Evolutionary conservation across 2,888 invertebrate genomes (phyloP), one percentile per base, ranked within the genome.

Genomic region (Agrochola macilenta): DNA sequence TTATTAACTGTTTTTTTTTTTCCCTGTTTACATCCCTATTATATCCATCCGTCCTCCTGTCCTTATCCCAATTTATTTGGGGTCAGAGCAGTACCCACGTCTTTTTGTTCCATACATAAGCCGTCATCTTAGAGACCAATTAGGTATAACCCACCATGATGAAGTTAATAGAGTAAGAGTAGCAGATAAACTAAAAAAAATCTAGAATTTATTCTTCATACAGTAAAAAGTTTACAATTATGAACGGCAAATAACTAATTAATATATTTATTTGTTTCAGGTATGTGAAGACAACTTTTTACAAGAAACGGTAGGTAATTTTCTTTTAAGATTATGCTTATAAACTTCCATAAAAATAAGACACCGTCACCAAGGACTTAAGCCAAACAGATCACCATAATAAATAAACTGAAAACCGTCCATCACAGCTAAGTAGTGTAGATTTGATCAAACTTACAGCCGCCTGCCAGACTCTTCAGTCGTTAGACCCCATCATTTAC

Each of bases 231-330:
- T 23, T 4, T 30, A 68, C 12, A 8, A 30, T 49, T 2, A 23
- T 26, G n/a, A 20, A 57, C 23, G 2, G 4, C 9, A 76, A 66
- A 60, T 17, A 58, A 46, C n/a, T 69, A 68, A 81, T 69, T 5
- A 23, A 46, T 57, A 9, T 30, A 5, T 52, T 63, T 64, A 2
- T 69, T 83, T 87, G 81, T 87, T 88, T 17, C 81, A 88, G 87
- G 87, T 87, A 87, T 9, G 64, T 76, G 3, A 61, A 39, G 17
- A 69, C 12, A 12, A 20, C 20, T 26, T 60, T 20, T 14, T 35
- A 23, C 11, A 54, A 26, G 5, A 20, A 23, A 57, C 4, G 8
- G 39, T 26, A 68, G 0, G 12, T 58, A 46, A 26, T 7, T 75
- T 35, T 26, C 2, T 11, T 11, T 57, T 2, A 14, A 30, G 17